These are phyloP conservation scores for Antennarius striatus DNA, from an alignment of 2,113 vertebrate genomes.

Conservation along the genomic window DNA sequence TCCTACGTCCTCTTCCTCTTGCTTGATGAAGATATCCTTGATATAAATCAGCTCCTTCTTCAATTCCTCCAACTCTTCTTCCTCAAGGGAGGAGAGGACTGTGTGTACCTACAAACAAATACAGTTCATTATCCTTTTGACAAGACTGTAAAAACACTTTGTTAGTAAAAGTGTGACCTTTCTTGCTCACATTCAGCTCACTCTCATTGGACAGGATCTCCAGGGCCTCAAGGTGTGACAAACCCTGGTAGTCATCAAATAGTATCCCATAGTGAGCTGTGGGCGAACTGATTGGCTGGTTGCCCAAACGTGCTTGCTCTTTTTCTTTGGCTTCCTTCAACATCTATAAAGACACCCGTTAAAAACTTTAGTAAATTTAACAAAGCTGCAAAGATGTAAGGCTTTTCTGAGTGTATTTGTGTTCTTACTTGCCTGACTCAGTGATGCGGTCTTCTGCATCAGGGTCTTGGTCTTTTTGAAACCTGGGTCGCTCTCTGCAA, in stretches of 20 bases:
- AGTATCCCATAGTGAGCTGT: conserved; percentile 94
- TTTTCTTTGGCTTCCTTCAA: conserved; percentile 96
- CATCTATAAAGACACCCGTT: conserved; percentile 81
- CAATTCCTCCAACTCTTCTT: conserved; percentile 84
- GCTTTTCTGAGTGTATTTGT: neutral
- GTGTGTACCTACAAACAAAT: conserved; percentile 85
- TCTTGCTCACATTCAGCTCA: conserved; percentile 85
- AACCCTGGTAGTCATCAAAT: conserved; percentile 96
- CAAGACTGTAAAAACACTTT: neutral
- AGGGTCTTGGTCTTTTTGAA: conserved; percentile 96
- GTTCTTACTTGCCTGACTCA: conserved; percentile 86
- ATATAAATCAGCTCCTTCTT: conserved; percentile 91
- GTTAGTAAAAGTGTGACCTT: neutral
- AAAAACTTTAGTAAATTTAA: neutral
- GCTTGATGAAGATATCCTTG: conserved; percentile 87
- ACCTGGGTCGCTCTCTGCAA: conserved; percentile 96
- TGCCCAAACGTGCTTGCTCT: conserved; percentile 87
- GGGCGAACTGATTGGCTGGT: conserved; percentile 85
- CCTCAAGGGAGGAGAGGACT: conserved; percentile 84
- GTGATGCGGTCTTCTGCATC: conserved; percentile 92
- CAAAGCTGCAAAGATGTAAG: neutral
- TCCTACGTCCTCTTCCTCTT: conserved; percentile 74
- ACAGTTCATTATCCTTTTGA: neutral
- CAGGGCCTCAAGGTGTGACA: conserved; percentile 97
- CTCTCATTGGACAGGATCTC: conserved; percentile 98